phyloP scores from a whole-genome alignment of 2,888 invertebrate species.

The Agapetus fuscipes region DNA sequence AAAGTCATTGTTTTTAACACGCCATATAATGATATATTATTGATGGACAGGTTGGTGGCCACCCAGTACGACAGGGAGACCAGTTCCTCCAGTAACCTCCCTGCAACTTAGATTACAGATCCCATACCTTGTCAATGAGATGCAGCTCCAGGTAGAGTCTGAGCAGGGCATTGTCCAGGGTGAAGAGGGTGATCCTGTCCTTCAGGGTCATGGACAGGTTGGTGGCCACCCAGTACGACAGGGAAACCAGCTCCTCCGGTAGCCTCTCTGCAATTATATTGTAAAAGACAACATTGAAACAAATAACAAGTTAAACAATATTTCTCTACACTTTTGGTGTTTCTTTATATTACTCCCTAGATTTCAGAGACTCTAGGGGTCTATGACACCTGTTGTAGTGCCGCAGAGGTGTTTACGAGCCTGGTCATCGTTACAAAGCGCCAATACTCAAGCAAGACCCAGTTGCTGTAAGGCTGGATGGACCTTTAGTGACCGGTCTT shows the following conservation, averaged over 20 bases:
- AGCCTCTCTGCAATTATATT: conserved; percentile 25
- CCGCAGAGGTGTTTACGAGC: background rate
- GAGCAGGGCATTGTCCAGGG: conserved; percentile 34
- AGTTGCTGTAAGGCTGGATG: no score
- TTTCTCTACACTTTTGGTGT: background rate
- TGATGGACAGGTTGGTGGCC: conserved; percentile 38
- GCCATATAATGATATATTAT: no score
- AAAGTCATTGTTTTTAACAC: no score
- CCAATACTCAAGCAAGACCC: no score
- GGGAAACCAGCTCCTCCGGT: conserved; percentile 35
- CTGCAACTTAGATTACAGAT: no score
- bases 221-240: conserved; percentile 42
- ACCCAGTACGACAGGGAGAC: conserved; percentile 42
- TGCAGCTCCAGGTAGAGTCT: conserved; percentile 35
- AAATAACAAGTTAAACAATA: no score
- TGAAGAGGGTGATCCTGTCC: conserved; percentile 35
- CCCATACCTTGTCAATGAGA: conserved; percentile 12
- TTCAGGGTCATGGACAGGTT: conserved; percentile 34
- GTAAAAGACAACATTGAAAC: background rate
- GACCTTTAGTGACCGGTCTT: no score
- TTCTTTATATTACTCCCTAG: background rate
- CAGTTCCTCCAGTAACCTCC: conserved; percentile 32
- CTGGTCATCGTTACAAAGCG: no score
- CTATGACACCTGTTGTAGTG: no score
- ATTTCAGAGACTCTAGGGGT: no score